Percentiles rank a stretch among this genome's conserved stretches.
These are phyloP conservation scores for Parascotia fuliginaria DNA, from an alignment of 2,888 invertebrate genomes.

Conservation along the genomic window DNA sequence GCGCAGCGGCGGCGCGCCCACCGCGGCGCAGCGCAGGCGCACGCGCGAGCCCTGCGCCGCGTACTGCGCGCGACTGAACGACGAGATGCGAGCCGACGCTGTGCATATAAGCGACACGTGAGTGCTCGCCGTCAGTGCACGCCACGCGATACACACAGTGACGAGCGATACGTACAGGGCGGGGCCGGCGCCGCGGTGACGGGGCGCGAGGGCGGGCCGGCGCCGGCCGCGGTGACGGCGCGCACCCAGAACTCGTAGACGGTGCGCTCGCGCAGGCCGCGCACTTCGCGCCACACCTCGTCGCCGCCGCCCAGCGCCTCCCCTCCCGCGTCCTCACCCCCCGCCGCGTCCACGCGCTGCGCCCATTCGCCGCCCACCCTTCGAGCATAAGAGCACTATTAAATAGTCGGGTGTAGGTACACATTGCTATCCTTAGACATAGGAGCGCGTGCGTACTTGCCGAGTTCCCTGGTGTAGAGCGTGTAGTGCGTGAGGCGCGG, in stretches of 20 bases:
- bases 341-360: conserved; percentile 60
- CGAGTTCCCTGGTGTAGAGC: conserved; percentile 89
- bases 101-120: conserved; percentile 3
- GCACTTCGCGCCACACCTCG: conserved; percentile 87
- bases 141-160: too few relatives aligned
- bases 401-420: too few relatives aligned
- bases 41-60: conserved; percentile 87
- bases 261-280: conserved; percentile 88
- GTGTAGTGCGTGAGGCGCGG: conserved; percentile 92
- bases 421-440: too few relatives aligned
- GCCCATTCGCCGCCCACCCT: conserved; percentile 72
- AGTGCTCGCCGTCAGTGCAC: too few relatives aligned
- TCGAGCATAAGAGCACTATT: conserved; percentile 3
- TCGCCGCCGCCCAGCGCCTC: conserved; percentile 27
- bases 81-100: conserved; percentile 92
- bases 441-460: conserved; percentile 81
- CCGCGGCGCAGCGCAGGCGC: conserved; percentile 88
- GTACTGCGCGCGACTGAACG: conserved; percentile 88
- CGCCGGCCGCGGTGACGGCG: conserved; percentile 87
- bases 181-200: conserved; percentile 84
- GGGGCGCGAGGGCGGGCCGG: conserved; percentile 86
- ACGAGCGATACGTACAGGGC: conserved; percentile 54
- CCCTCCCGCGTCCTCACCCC: conserved; percentile 12
- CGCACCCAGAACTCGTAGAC: conserved; percentile 94
- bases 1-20: conserved; percentile 88